Conservation (phyloP, 1,140 invertebrate genomes). For the Cotesia vestalis region DNA sequence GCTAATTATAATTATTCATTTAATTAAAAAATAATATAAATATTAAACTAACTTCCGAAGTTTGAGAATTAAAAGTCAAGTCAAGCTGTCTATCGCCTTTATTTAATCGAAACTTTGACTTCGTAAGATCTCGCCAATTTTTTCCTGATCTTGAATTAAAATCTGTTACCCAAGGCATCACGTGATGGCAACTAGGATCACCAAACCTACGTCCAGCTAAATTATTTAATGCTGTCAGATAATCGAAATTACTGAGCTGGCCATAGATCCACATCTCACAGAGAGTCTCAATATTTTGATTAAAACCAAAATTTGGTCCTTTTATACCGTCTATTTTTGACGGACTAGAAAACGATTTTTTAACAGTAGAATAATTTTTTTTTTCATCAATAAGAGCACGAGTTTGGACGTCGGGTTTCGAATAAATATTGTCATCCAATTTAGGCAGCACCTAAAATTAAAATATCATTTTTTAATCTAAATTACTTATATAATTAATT, state of each 20-base stretch:
- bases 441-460: conserved; percentile 62
- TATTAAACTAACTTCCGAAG: conserved; percentile 63
- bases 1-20: not conserved
- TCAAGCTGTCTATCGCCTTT: conserved; percentile 96
- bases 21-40: conserved; percentile 4
- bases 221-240: conserved; percentile 88
- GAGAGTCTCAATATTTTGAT: conserved; percentile 68
- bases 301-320: conserved; percentile 56
- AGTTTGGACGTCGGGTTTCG: conserved; percentile 47
- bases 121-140: conserved; percentile 91
- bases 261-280: conserved; percentile 86
- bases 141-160: conserved; percentile 82
- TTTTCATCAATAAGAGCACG: conserved; percentile 30
- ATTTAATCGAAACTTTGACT: conserved; percentile 95
- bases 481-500: too few relatives aligned
- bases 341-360: conserved; percentile 48
- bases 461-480: not conserved
- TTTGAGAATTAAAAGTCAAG: conserved; percentile 79
- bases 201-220: conserved; percentile 80
- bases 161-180: conserved; percentile 97
- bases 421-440: conserved; percentile 59
- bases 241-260: conserved; percentile 89
- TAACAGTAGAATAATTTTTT: conserved; percentile 10
- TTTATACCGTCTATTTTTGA: conserved; percentile 47
- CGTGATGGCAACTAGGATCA: conserved; percentile 92